Conservation (phyloP, 1,140 invertebrate genomes). For the Halictus rubicundus region DNA sequence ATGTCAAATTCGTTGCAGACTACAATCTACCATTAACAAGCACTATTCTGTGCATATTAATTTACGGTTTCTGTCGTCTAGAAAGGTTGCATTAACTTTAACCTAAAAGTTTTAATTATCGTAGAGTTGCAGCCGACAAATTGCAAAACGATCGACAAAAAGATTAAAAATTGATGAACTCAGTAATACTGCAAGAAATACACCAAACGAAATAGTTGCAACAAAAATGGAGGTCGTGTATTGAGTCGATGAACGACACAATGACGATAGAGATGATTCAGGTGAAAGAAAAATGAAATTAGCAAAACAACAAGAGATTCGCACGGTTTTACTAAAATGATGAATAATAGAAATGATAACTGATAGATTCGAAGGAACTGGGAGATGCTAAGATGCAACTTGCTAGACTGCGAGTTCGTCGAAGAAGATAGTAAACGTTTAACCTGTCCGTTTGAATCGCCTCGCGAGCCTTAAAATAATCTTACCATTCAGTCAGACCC, state of each 20-base stretch:
- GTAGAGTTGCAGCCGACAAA: not conserved
- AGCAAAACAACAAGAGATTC: slow-evolving; percentile 24
- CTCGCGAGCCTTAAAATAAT: slow-evolving; percentile 44
- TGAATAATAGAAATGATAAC: slow-evolving; percentile 5
- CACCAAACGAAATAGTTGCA: slow-evolving; percentile 40
- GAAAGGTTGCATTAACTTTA: slow-evolving; percentile 21
- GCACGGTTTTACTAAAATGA: not conserved
- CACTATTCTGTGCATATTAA: slow-evolving; percentile 33
- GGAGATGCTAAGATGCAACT: slow-evolving; percentile 12
- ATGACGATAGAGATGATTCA: slow-evolving; percentile 33
- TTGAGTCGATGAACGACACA: slow-evolving; percentile 36
- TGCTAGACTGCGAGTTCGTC: not conserved
- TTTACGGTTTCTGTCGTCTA: not conserved
- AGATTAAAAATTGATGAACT: slow-evolving; percentile 2
- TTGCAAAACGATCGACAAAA: slow-evolving; percentile 1
- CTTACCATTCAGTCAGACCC: slow-evolving; percentile 47
- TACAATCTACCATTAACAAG: slow-evolving; percentile 35
- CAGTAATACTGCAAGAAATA: slow-evolving; percentile 33
- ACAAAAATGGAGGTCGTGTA: slow-evolving; percentile 51
- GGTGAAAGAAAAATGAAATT: slow-evolving; percentile 31
- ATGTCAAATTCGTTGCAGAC: slow-evolving; percentile 42
- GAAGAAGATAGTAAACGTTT: slow-evolving; percentile 26
- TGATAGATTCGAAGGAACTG: slow-evolving; percentile 12
- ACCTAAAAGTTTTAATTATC: slow-evolving; percentile 16
- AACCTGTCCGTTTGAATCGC: slow-evolving; percentile 45